phyloP scores from a whole-genome alignment of 1,140 invertebrate genomes.

The Danaus plexippus region DNA sequence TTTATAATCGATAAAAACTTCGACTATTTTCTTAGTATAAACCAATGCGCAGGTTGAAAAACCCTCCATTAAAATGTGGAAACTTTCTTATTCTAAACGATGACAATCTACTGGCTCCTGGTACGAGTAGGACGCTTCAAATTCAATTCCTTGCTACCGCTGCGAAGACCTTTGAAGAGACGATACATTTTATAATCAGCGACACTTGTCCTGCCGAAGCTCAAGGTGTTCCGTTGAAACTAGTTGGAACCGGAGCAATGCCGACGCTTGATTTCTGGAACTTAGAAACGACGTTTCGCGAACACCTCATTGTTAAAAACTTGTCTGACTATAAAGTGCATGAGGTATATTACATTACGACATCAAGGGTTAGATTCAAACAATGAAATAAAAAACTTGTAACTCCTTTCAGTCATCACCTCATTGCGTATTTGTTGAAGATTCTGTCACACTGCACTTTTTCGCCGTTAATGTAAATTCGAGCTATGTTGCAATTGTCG shows the following conservation, averaged over 20 bases:
- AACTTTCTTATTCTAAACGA: constrained; percentile 59
- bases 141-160: constrained; percentile 57
- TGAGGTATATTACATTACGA: constrained; percentile 34
- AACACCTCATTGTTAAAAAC: constrained; percentile 59
- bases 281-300: constrained; percentile 58
- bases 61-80: constrained; percentile 55
- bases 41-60: constrained; percentile 42
- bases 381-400: constrained; percentile 4
- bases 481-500: constrained; percentile 39
- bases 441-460: constrained; percentile 57
- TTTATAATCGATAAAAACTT: constrained; percentile 2
- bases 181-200: constrained; percentile 59
- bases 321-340: constrained; percentile 50
- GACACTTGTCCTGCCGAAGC: constrained; percentile 62
- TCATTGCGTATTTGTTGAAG: constrained; percentile 60
- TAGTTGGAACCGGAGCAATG: constrained; percentile 60
- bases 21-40: background rate
- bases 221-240: constrained; percentile 54
- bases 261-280: constrained; percentile 64
- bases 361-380: background rate
- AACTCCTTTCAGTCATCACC: constrained; percentile 44
- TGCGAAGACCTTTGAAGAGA: constrained; percentile 50
- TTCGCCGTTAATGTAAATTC: constrained; percentile 53
- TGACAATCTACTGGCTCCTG: constrained; percentile 55
- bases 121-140: constrained; percentile 48